A percentile compares a stretch with the other conserved stretches of the same genome.
Conservation (phyloP, 2,888 invertebrate species). For the Megastigmus dorsalis region DNA sequence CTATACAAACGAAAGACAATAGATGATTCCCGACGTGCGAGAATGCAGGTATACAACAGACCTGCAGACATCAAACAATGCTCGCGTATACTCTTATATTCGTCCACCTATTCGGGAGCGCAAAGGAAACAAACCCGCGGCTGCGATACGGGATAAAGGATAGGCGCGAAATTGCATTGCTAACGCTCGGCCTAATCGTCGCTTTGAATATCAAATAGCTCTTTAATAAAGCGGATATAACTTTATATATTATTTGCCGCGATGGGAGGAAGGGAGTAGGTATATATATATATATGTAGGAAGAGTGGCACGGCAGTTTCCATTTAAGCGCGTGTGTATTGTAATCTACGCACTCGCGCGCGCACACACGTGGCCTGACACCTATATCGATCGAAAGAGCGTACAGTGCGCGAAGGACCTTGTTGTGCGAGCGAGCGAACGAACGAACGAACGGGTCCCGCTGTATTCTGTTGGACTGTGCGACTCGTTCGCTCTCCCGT, state of each 20-base stretch:
- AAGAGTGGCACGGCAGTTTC: background rate
- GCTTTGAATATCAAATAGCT: constrained; percentile 24
- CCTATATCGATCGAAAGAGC: constrained; percentile 72
- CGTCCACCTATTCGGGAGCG: background rate
- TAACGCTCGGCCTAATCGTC: constrained; percentile 15
- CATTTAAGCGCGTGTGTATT: background rate
- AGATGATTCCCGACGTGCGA: constrained; percentile 24
- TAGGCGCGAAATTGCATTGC: constrained; percentile 23
- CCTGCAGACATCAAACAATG: background rate
- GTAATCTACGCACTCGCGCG: too few species aligned
- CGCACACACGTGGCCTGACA: background rate
- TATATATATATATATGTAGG: too few species aligned
- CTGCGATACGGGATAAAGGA: constrained; percentile 28
- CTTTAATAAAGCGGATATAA: constrained; percentile 37
- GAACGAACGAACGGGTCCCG: constrained; percentile 51
- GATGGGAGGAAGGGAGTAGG: too few species aligned
- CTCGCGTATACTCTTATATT: too few species aligned
- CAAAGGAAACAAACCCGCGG: background rate
- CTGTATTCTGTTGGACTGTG: constrained; percentile 54
- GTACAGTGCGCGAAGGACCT: constrained; percentile 66
- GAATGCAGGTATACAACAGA: constrained; percentile 12
- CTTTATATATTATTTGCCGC: background rate
- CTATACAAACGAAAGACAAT: constrained; percentile 33
- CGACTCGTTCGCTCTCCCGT: constrained; percentile 62
- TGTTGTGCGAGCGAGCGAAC: constrained; percentile 66